Conservation (phyloP, 2,797 vertebrate species). For the Furcifer pardalis region DNA sequence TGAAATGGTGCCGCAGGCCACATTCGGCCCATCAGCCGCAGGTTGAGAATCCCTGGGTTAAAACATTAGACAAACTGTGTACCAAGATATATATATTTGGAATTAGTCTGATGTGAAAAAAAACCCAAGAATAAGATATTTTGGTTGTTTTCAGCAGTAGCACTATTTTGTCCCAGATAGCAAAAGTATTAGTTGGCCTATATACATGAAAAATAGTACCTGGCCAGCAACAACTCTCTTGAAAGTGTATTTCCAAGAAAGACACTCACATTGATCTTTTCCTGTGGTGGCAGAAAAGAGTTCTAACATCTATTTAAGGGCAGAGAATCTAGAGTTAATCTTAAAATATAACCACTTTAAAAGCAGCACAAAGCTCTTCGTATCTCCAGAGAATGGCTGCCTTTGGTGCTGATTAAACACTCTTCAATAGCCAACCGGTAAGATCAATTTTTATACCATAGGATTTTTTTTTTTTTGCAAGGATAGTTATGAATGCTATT, state of each 20-base stretch:
- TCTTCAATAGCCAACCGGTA: neutral
- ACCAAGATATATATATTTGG: too few species aligned
- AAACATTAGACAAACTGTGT: neutral
- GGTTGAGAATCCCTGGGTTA: too few species aligned
- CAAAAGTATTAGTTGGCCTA: slow-evolving; percentile 27
- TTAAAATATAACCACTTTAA: slow-evolving; percentile 30
- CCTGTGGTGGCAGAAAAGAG: slow-evolving; percentile 48
- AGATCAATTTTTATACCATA: slow-evolving; percentile 36
- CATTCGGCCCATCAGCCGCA: too few species aligned
- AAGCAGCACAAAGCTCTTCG: slow-evolving; percentile 15
- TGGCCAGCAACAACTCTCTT: slow-evolving; percentile 8
- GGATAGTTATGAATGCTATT: rapidly evolving
- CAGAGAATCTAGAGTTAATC: slow-evolving; percentile 34
- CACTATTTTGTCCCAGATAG: neutral
- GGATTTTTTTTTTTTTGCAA: slow-evolving; percentile 17
- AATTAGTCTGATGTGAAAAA: too few species aligned
- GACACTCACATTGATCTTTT: slow-evolving; percentile 33
- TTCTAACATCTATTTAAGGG: slow-evolving; percentile 29
- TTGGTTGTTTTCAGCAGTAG: slow-evolving; percentile 10
- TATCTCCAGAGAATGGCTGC: neutral
- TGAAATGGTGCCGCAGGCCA: too few species aligned
- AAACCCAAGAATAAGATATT: neutral
- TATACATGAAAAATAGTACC: slow-evolving; percentile 25
- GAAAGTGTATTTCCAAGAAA: slow-evolving; percentile 34
- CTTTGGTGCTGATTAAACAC: neutral